A percentile compares a stretch with the other conserved stretches of the same genome.
Evolutionary conservation across 2,113 vertebrate genomes (phyloP).

Genomic region (Sclerurus mexicanus): DNA sequence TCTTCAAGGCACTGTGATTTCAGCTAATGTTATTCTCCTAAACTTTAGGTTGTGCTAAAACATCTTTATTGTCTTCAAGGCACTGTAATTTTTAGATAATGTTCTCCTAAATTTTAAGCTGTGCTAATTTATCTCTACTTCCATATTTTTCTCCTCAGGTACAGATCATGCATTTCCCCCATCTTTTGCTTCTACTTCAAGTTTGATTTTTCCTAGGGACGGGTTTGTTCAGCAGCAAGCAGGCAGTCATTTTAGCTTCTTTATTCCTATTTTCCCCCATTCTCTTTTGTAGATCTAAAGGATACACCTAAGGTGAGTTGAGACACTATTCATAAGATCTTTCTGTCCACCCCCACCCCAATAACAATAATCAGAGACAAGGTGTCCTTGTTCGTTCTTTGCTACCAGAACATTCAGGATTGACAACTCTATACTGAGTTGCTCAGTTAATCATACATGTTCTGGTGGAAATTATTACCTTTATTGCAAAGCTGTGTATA

Average conservation of each 20-base stretch:
- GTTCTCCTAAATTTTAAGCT: background rate
- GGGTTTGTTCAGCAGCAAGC: background rate
- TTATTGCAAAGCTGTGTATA: conserved; percentile 44
- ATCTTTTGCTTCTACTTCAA: background rate
- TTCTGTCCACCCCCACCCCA: conserved; percentile 8
- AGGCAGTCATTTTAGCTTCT: conserved; percentile 6
- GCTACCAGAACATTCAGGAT: conserved; percentile 37
- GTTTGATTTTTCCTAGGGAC: background rate
- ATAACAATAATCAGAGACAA: conserved; percentile 52
- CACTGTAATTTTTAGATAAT: background rate
- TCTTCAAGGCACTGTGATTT: background rate
- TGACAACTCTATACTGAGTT: conserved; percentile 30
- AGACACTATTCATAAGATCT: conserved; percentile 22
- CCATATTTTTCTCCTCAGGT: background rate
- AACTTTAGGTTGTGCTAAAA: background rate
- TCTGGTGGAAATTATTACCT: conserved; percentile 54
- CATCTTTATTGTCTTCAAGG: background rate
- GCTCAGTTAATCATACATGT: conserved; percentile 54
- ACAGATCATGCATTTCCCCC: background rate
- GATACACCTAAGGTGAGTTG: background rate
- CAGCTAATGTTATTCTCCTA: background rate
- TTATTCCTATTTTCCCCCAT: background rate
- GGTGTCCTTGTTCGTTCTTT: conserved; percentile 55
- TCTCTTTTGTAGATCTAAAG: conserved; percentile 24
- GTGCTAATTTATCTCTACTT: background rate